Conservation (phyloP, 2,888 invertebrate genomes). For the Ophion slaviceki region DNA sequence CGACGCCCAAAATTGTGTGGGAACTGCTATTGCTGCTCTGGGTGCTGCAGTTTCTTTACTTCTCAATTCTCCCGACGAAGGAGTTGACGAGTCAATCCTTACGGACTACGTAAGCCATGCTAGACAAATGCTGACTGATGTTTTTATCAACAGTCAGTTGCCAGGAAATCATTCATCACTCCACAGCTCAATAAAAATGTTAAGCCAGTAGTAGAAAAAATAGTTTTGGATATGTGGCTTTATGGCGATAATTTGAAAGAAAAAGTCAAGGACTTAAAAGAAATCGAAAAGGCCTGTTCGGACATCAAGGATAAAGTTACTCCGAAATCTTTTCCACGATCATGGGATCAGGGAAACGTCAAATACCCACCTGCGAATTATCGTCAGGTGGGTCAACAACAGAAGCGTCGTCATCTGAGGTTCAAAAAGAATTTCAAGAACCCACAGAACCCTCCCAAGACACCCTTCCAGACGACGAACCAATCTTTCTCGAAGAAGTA, state of each 20-base stretch:
- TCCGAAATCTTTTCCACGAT: too few species aligned
- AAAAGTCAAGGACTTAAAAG: too few species aligned
- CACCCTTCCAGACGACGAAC: constrained; percentile 5
- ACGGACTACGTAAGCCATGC: constrained; percentile 5
- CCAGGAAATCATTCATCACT: background rate
- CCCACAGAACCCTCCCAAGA: background rate
- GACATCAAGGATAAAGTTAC: too few species aligned
- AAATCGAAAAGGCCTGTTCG: too few species aligned
- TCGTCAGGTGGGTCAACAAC: background rate
- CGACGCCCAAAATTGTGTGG: background rate
- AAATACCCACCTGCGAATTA: too few species aligned
- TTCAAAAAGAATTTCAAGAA: background rate
- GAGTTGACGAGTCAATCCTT: background rate
- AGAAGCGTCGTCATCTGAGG: too few species aligned
- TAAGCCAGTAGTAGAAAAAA: too few species aligned
- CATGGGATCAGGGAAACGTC: too few species aligned
- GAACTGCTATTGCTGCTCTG: background rate
- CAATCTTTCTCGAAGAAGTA: constrained; percentile 5
- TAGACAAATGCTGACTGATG: background rate
- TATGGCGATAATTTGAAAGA: too few species aligned
- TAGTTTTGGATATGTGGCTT: too few species aligned
- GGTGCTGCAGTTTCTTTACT: background rate
- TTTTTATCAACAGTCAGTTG: constrained; percentile 3
- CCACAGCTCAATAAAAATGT: constrained; percentile 2
- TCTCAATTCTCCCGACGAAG: background rate